These are phyloP conservation scores for Drepanosiphum platanoidis DNA, from an alignment of 2,888 invertebrate genomes.

Conservation along the genomic window DNA sequence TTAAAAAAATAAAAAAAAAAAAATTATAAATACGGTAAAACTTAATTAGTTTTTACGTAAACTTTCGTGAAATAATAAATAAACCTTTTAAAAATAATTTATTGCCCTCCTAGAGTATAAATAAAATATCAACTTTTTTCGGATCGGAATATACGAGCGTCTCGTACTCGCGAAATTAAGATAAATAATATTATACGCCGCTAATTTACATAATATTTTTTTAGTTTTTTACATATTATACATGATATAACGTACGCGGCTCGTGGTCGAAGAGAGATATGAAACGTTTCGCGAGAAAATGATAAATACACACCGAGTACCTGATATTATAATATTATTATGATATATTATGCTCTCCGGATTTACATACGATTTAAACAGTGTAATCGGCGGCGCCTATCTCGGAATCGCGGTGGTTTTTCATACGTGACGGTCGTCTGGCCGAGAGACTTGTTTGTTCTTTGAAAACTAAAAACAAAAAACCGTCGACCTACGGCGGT, in stretches of 20 bases:
- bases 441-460: no score
- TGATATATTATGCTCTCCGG: background rate
- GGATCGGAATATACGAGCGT: slow-evolving; percentile 14
- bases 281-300: background rate
- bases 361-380: background rate
- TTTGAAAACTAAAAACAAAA: no score
- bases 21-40: slow-evolving; percentile 7
- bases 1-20: background rate
- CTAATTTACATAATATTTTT: background rate
- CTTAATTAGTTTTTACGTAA: slow-evolving; percentile 30
- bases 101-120: slow-evolving; percentile 20
- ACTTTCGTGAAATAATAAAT: slow-evolving; percentile 40
- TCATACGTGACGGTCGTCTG: no score
- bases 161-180: background rate
- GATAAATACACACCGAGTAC: background rate
- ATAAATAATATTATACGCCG: background rate
- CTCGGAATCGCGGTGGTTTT: no score
- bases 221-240: no score
- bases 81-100: slow-evolving; percentile 49
- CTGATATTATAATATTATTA: no score
- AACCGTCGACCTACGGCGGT: no score
- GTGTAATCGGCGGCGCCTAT: no score
- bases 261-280: background rate
- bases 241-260: background rate
- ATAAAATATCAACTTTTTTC: slow-evolving; percentile 48